Conservation (phyloP, 2,113 vertebrate genomes). For the Dolichotis patagonum region DNA sequence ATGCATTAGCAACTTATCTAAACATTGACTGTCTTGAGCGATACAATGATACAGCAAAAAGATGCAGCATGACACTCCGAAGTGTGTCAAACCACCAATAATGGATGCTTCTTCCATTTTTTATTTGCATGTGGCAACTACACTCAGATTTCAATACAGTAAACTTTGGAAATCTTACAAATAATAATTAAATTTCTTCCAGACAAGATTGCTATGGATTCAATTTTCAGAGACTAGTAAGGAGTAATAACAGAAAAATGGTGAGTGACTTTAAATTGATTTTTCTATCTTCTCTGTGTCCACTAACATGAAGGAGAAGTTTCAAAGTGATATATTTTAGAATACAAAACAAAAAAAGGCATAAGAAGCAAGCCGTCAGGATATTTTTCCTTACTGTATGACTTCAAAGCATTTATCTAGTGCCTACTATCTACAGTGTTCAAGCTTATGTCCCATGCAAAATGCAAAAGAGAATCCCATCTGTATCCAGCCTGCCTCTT, state of each 20-base stretch:
- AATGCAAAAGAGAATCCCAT: neutral
- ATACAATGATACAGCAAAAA: slow-evolving; percentile 47
- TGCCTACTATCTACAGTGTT: neutral
- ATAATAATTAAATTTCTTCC: slow-evolving; percentile 78
- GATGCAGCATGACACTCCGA: slow-evolving; percentile 49
- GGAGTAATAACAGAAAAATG: neutral
- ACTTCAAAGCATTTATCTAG: neutral
- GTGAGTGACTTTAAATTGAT: neutral
- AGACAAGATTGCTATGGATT: slow-evolving; percentile 79
- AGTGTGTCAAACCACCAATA: neutral
- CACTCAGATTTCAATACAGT: neutral
- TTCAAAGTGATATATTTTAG: neutral
- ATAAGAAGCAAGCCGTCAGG: neutral
- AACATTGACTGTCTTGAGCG: slow-evolving; percentile 48
- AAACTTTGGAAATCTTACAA: slow-evolving; percentile 64
- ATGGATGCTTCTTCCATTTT: neutral
- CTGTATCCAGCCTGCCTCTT: neutral
- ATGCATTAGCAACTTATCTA: neutral
- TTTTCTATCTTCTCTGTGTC: neutral
- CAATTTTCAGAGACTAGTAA: slow-evolving; percentile 67
- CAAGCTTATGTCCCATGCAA: neutral
- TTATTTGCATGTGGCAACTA: slow-evolving; percentile 31
- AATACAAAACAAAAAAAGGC: neutral
- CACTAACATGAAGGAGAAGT: neutral
- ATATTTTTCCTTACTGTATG: neutral